Base-by-base conservation (phyloP, 2,113 vertebrate genomes). In the Strix aluco region DNA sequence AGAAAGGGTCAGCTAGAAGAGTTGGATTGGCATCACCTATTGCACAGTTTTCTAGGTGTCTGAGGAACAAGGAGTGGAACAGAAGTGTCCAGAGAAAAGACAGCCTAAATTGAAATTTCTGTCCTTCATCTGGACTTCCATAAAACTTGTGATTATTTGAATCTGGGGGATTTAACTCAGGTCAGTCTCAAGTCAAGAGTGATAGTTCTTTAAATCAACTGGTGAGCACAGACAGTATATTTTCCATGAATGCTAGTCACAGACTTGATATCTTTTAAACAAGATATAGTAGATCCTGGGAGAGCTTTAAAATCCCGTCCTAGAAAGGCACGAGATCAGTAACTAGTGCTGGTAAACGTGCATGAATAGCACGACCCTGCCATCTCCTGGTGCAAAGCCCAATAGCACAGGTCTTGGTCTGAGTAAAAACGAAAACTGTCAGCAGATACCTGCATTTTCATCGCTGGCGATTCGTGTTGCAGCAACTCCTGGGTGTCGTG, bases 311-410 rank as follows among this genome's bases (percentile, higher is more conserved):
- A 88, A 71, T 18, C 38, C n/a, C 2, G 0, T 34, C 26, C 65
- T 40, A 13, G 38, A 36, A 71, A 72, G 30, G 14, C 52, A 30
- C 1, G 5, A 34, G 4, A 32, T 21, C 11, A 8, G 32, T 1
- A 29, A 7, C 5, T 1, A 11, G 7, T 0, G 23, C 27, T 13
- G n/a, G 25, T 1, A 25, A 12, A n/a, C 16, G 11, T 19, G 20
- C 15, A 22, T 15, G 21, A 40, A 38, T 87, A 55, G 95, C 90
- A 66, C 74, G 22, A 23, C n/a, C 27, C 91, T 92, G 97, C 97
- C 97, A 95, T 65, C 97, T 97, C 46, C 93, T 97, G 98, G 96
- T 96, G 52, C 6, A 7, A 36, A 62, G 8, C 18, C 19, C 23
- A 80, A 42, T 23, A 15, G 15, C 92, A 47, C 20, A 32, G 20